Conservation (phyloP, 2,797 vertebrate genomes). For the Atherinosoma microstoma region DNA sequence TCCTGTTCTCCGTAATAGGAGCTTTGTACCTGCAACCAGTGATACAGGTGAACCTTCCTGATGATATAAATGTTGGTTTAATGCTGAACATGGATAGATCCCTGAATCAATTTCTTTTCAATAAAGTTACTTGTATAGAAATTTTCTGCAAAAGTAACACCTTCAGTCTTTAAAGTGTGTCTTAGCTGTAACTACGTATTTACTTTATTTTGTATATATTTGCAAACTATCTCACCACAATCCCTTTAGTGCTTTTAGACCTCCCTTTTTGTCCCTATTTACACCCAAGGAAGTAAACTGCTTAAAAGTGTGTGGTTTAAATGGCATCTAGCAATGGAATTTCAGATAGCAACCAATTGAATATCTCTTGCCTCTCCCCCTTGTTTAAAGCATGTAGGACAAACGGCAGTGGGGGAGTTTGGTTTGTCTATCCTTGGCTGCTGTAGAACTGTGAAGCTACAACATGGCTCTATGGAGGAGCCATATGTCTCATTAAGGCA, state of each 20-base stretch:
- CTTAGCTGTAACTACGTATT: not conserved
- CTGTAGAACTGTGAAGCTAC: too few species aligned
- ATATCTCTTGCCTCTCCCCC: too few species aligned
- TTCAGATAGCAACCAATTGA: not conserved
- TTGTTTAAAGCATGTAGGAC: too few species aligned
- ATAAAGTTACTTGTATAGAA: too few species aligned
- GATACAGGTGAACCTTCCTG: not conserved
- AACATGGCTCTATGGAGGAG: too few species aligned
- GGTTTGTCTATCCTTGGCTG: too few species aligned
- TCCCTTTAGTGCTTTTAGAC: too few species aligned
- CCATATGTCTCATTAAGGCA: too few species aligned
- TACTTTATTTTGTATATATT: not conserved
- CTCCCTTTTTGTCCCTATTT: not conserved
- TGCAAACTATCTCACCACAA: too few species aligned
- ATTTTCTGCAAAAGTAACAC: too few species aligned
- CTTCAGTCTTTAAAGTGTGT: not conserved
- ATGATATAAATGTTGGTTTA: not conserved
- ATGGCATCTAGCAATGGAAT: not conserved
- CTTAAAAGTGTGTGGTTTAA: not conserved
- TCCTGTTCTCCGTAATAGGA: conserved; percentile 89
- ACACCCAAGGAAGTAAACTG: not conserved
- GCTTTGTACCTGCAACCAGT: conserved; percentile 85
- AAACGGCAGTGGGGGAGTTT: too few species aligned
- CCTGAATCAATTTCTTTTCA: not conserved
- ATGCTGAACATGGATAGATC: not conserved